These are phyloP conservation scores for Parnassius glacialis DNA, from an alignment of 2,888 invertebrate species.

Conservation along the genomic window DNA sequence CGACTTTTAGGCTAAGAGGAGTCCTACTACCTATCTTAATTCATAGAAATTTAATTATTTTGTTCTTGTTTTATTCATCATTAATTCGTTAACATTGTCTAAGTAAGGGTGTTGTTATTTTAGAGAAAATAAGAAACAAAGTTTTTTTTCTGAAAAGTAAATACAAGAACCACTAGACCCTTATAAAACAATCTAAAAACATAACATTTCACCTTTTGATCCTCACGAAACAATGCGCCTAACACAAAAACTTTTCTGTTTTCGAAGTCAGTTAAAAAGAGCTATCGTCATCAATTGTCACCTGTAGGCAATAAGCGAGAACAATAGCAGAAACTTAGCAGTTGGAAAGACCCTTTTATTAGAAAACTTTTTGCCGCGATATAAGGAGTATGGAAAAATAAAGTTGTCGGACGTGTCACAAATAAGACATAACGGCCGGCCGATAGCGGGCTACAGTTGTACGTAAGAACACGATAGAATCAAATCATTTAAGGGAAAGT, in stretches of 20 bases:
- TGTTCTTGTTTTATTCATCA: too few relatives aligned
- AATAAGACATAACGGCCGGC: slow-evolving; percentile 70
- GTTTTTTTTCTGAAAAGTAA: not conserved
- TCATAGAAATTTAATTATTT: too few relatives aligned
- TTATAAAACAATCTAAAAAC: not conserved
- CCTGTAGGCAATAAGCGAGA: slow-evolving; percentile 71
- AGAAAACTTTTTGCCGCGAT: slow-evolving; percentile 71
- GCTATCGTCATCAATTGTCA: slow-evolving; percentile 77
- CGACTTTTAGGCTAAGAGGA: too few relatives aligned
- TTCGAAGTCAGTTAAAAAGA: slow-evolving; percentile 68
- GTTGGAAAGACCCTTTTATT: slow-evolving; percentile 71
- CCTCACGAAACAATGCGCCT: slow-evolving; percentile 36
- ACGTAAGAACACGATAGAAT: slow-evolving; percentile 21
- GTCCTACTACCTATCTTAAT: too few relatives aligned
- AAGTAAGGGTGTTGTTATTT: too few relatives aligned
- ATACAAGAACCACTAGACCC: not conserved
- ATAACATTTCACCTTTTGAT: slow-evolving; percentile 15
- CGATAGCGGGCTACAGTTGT: slow-evolving; percentile 20
- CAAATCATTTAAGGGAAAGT: slow-evolving; percentile 24
- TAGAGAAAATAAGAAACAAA: not conserved
- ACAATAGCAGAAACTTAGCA: slow-evolving; percentile 62
- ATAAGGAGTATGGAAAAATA: slow-evolving; percentile 67
- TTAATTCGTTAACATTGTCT: too few relatives aligned
- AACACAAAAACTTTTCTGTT: slow-evolving; percentile 39
- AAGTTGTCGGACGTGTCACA: slow-evolving; percentile 70